These are phyloP conservation scores for Dasypolia templi DNA, from an alignment of 2,888 invertebrate genomes.

Conservation along the genomic window DNA sequence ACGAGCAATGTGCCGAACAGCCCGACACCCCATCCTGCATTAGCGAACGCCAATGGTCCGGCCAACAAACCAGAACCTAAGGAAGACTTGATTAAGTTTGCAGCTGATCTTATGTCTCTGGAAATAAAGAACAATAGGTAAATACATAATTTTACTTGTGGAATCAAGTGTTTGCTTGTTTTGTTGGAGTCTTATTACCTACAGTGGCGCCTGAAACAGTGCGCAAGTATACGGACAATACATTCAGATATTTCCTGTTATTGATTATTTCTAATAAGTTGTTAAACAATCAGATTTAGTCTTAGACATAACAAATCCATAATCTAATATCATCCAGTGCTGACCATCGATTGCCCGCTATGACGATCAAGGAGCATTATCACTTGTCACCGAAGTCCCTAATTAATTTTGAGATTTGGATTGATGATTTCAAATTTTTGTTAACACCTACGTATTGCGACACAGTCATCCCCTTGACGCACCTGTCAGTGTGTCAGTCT, in stretches of 20 bases:
- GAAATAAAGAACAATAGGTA: constrained; percentile 57
- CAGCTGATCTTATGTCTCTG: constrained; percentile 84
- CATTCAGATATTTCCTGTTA: neutral
- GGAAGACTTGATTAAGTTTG: constrained; percentile 87
- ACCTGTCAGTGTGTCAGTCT: too few relatives aligned
- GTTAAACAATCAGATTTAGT: neutral
- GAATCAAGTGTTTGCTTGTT: neutral
- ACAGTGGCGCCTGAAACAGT: neutral
- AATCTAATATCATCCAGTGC: neutral
- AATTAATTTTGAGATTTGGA: too few relatives aligned
- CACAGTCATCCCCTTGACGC: neutral
- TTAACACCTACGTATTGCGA: neutral
- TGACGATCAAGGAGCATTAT: neutral
- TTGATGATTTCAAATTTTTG: neutral
- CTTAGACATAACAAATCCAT: neutral
- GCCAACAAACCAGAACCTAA: constrained; percentile 94
- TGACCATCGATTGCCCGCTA: neutral
- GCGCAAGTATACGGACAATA: neutral
- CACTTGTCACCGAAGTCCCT: too few relatives aligned
- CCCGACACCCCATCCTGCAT: constrained; percentile 93
- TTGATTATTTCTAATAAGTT: neutral
- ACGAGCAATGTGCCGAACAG: constrained; percentile 88
- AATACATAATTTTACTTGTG: neutral
- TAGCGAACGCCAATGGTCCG: constrained; percentile 92
- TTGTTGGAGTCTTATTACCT: neutral